Percentiles rank a stretch among this genome's conserved stretches.
These are phyloP conservation scores for Drosophila arawakana DNA, from an alignment of 1,140 invertebrate genomes.

Conservation along the genomic window DNA sequence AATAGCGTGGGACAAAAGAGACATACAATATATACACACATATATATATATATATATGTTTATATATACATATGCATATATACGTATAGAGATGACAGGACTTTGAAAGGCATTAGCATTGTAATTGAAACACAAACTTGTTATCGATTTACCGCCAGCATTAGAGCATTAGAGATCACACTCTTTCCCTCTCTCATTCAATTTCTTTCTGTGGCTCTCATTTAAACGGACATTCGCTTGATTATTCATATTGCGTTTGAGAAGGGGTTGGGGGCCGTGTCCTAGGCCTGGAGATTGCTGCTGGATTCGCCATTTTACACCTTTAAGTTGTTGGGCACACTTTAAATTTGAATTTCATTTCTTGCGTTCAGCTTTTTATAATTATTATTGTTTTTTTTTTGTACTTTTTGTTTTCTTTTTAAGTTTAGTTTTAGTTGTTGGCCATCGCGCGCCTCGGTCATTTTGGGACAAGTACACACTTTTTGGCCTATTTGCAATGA, in stretches of 20 bases:
- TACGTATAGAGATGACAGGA: conserved; percentile 49
- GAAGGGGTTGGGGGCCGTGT: conserved; percentile 16
- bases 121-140: conserved; percentile 50
- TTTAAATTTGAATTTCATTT: conserved; percentile 65
- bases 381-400: conserved; percentile 47
- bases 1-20: conserved; percentile 46
- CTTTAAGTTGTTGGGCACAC: conserved; percentile 50
- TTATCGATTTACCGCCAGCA: conserved; percentile 50
- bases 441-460: conserved; percentile 85
- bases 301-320: conserved; percentile 42
- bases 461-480: conserved; percentile 84
- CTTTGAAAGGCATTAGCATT: conserved; percentile 56
- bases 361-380: conserved; percentile 54
- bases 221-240: conserved; percentile 32
- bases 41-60: conserved; percentile 12
- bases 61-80: conserved; percentile 27
- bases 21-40: conserved; percentile 35
- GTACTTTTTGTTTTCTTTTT: conserved; percentile 57
- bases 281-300: conserved; percentile 41
- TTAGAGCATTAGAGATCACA: conserved; percentile 31
- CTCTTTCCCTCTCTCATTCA: conserved; percentile 23
- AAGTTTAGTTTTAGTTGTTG: conserved; percentile 83
- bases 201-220: conserved; percentile 12
- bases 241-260: conserved; percentile 32
- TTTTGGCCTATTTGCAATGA: conserved; percentile 85